phyloP scores from a whole-genome alignment of 2,113 vertebrate genomes.

The Rhegmatorhina hoffmannsi region DNA sequence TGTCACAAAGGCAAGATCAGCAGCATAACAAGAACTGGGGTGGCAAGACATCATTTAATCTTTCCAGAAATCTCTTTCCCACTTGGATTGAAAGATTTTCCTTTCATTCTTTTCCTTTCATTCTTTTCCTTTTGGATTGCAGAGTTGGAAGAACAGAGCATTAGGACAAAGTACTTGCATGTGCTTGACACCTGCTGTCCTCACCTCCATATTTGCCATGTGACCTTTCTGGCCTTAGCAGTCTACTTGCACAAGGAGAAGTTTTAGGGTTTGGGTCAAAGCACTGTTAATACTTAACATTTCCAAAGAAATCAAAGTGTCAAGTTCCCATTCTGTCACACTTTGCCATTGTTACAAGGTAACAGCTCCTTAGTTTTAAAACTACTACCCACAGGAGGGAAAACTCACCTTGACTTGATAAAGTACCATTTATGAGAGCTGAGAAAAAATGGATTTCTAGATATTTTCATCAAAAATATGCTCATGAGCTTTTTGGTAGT shows the following conservation, averaged over 20 bases:
- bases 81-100: neutral
- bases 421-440: neutral
- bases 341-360: constrained; percentile 8
- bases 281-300: constrained; percentile 25
- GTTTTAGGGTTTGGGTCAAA: constrained; percentile 7
- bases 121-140: neutral
- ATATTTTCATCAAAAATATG: neutral
- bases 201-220: neutral
- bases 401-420: neutral
- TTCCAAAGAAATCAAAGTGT: neutral
- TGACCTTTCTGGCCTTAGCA: neutral
- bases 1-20: neutral
- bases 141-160: neutral
- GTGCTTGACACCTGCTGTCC: neutral
- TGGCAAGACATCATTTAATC: neutral
- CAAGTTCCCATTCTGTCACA: neutral
- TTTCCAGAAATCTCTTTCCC: neutral
- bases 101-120: neutral
- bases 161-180: neutral
- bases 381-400: neutral
- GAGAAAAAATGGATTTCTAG: neutral
- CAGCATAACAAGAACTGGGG: neutral
- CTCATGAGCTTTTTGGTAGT: neutral
- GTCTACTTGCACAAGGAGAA: neutral
- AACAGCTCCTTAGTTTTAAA: neutral